Base-by-base conservation (phyloP, 2,888 invertebrate species). In the Nemotelus nigrinus region DNA sequence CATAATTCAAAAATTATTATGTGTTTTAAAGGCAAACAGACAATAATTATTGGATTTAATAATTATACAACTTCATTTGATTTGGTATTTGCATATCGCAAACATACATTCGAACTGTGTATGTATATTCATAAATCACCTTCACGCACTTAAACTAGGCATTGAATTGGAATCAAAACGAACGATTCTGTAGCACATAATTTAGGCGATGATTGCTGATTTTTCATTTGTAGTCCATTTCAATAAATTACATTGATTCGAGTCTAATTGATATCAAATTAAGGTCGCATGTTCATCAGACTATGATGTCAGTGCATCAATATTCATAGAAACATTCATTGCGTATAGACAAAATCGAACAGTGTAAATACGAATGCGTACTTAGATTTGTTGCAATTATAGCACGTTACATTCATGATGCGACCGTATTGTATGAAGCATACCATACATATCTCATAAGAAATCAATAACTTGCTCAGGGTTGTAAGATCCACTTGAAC, bases 401-500 rank as follows among this genome's bases (percentile, higher is more conserved):
- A 25, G 25, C 25, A 25, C 25, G 25, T 25, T 25, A 25, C 25
- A 25, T 25, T 25, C 25, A 25, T 25, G 25, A 25, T 25, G 25
- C 25, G 25, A 25, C 25, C 25, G 1, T 25, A 25, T 25, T 25
- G 25, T 25, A 25, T 25, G 25, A 25, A 25, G 25, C 25, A 25
- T 25, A 25, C 25, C 25, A 25, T 25, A 25, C 57, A 25, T 48
- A 39, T 55, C 55, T 44, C 43, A 70, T 53, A 43, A 8, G 70
- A 74, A 60, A 72, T 72, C 72, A 72, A 72, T 60, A 74, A 60
- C 48, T 8, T 10, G 5, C 41, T 63, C 74, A 74, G 74, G 74
- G 74, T 74, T 74, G 63, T 41, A 74, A 63, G 39, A 74, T 74
- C 60, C 45, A 47, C 60, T 72, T 72, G 50, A 74, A 74, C 3